These are phyloP conservation scores for Drosophila setosimentum DNA, from an alignment of 2,888 invertebrate species.

Conservation along the genomic window DNA sequence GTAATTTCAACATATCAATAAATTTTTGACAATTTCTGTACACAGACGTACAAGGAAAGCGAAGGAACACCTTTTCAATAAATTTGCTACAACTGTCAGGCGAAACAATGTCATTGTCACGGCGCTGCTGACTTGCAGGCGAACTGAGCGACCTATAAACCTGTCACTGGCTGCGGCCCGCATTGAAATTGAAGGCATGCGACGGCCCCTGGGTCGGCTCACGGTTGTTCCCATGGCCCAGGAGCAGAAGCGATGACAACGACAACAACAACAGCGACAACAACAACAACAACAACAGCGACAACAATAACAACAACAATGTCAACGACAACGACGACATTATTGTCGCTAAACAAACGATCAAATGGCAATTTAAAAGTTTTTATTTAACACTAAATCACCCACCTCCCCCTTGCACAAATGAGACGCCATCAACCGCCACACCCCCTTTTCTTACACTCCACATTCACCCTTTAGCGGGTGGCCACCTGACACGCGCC, in stretches of 20 bases:
- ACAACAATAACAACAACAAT: conserved; percentile 20
- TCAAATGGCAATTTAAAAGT: conserved; percentile 84
- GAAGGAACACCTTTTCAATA: conserved; percentile 78
- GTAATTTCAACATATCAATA: conserved; percentile 80
- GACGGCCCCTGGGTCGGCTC: conserved; percentile 46
- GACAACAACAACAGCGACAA: conserved; percentile 25
- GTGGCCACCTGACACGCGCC: conserved; percentile 61
- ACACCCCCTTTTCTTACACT: not conserved
- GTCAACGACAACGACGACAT: conserved; percentile 69
- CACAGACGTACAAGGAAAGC: conserved; percentile 33
- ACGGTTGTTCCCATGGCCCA: conserved; percentile 20
- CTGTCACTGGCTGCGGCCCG: conserved; percentile 59
- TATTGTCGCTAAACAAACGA: conserved; percentile 85
- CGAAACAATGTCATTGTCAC: conserved; percentile 81
- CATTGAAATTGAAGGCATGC: conserved; percentile 33
- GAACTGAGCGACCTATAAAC: conserved; percentile 73
- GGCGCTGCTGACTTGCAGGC: conserved; percentile 47
- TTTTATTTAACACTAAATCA: conserved; percentile 82
- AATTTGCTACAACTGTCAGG: conserved; percentile 81
- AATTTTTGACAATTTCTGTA: conserved; percentile 74
- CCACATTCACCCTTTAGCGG: conserved; percentile 41
- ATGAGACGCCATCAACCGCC: conserved; percentile 47
- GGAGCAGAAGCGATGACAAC: conserved; percentile 21
- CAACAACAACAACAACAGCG: conserved; percentile 34
- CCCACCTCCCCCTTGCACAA: conserved; percentile 69